phyloP scores from a whole-genome alignment of 2,113 vertebrate genomes.

The Gobiocypris rarus region DNA sequence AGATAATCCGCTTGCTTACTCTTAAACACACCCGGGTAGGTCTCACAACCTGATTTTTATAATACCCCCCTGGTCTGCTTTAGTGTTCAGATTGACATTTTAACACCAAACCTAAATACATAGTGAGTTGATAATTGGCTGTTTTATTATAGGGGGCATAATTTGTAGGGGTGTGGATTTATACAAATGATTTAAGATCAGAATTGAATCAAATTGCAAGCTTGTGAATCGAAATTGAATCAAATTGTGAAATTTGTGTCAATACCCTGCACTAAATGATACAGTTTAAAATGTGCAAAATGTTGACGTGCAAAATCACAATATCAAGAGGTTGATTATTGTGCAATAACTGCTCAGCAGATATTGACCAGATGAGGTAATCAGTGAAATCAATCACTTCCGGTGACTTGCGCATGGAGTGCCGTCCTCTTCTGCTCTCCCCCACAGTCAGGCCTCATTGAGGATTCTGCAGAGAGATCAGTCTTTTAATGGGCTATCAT shows the following conservation, averaged over 20 bases:
- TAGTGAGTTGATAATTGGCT: too few relatives aligned
- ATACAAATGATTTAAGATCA: background rate
- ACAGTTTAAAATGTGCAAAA: background rate
- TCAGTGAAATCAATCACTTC: background rate
- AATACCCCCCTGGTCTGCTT: too few relatives aligned
- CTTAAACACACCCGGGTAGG: too few relatives aligned
- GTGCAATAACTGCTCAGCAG: background rate
- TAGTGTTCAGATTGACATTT: too few relatives aligned
- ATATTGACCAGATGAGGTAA: slow-evolving; percentile 24
- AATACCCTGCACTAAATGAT: background rate
- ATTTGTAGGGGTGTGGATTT: too few relatives aligned
- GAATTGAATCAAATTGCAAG: background rate
- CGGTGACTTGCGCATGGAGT: background rate
- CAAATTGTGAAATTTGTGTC: background rate
- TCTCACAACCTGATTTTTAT: too few relatives aligned
- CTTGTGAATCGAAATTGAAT: background rate
- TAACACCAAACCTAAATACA: too few relatives aligned
- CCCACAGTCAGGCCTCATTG: slow-evolving; percentile 36
- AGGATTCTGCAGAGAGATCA: slow-evolving; percentile 29
- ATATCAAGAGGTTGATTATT: background rate
- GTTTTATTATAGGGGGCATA: too few relatives aligned
- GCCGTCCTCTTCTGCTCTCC: background rate
- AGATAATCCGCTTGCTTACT: too few relatives aligned
- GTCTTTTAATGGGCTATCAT: slow-evolving; percentile 42
- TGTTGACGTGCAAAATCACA: background rate